phyloP scores from a whole-genome alignment of 2,797 vertebrate species.

The Karalla daura region DNA sequence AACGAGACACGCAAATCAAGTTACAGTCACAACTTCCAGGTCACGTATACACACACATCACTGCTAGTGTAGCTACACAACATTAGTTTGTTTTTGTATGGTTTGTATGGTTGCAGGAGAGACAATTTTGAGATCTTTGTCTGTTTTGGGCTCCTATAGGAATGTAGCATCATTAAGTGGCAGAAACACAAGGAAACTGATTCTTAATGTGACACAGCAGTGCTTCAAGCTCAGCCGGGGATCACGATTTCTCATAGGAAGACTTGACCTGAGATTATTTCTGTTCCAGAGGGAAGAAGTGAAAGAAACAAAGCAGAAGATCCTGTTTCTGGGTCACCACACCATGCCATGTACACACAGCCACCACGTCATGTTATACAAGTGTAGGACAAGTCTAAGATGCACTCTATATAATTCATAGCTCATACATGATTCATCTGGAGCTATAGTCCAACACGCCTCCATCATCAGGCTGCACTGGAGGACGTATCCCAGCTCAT shows the following conservation, averaged over 20 bases:
- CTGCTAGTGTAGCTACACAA: too few species aligned
- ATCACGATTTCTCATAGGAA: neutral
- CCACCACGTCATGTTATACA: slow-evolving; percentile 28
- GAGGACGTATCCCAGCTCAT: neutral
- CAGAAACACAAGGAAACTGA: too few species aligned
- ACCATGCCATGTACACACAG: neutral
- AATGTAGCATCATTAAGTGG: too few species aligned
- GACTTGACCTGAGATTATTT: neutral
- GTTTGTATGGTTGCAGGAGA: too few species aligned
- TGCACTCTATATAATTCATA: slow-evolving; percentile 46
- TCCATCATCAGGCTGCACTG: neutral
- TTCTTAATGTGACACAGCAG: too few species aligned
- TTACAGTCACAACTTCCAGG: too few species aligned
- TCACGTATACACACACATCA: too few species aligned
- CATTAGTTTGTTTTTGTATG: too few species aligned
- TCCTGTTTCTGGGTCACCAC: slow-evolving; percentile 17
- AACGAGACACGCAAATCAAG: too few species aligned
- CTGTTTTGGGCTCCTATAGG: too few species aligned
- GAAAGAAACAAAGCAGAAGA: slow-evolving; percentile 18
- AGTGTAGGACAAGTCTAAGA: slow-evolving; percentile 21
- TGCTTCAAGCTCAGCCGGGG: neutral
- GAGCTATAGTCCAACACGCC: neutral
- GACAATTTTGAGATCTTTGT: too few species aligned
- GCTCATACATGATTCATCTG: slow-evolving; percentile 41
- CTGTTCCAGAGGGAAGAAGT: slow-evolving; percentile 7